These are phyloP conservation scores for Watsonalla cultraria DNA, from an alignment of 2,888 invertebrate species.

Conservation along the genomic window DNA sequence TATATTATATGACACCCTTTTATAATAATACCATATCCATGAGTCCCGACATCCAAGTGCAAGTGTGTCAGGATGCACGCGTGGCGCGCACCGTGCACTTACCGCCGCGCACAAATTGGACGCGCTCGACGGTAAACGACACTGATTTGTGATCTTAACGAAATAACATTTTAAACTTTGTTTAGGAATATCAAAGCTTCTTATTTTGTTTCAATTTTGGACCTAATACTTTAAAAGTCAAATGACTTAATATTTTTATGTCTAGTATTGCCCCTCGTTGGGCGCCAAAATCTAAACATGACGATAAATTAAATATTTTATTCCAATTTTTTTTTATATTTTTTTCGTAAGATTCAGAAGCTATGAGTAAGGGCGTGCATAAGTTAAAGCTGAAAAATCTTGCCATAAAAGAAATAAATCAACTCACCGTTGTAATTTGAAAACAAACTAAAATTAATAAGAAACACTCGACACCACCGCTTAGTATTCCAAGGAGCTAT, in stretches of 20 bases:
- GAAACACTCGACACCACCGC: background rate
- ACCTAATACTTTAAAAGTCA: no score
- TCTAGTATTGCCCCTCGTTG: background rate
- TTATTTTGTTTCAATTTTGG: background rate
- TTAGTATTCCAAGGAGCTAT: background rate
- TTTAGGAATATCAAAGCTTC: conserved; percentile 18
- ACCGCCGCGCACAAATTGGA: conserved; percentile 68
- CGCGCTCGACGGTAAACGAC: conserved; percentile 67
- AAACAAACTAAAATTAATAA: background rate
- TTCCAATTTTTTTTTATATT: no score
- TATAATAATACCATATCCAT: conserved; percentile 9
- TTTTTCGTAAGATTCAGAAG: no score
- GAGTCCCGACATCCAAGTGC: conserved; percentile 5
- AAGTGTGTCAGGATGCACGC: conserved; percentile 26
- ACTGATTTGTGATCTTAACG: conserved; percentile 59
- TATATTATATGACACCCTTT: background rate
- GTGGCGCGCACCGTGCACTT: conserved; percentile 43
- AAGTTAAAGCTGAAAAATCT: no score
- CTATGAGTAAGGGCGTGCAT: no score
- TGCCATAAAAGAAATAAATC: no score
- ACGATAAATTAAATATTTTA: no score
- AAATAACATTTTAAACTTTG: conserved; percentile 19
- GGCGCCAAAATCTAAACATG: background rate
- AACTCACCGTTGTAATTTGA: conserved; percentile 5
- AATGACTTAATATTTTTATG: no score